A percentile compares a stretch with the other conserved stretches of the same genome.
phyloP scores from a whole-genome alignment of 2,113 vertebrate species.

The Gobiocypris rarus region DNA sequence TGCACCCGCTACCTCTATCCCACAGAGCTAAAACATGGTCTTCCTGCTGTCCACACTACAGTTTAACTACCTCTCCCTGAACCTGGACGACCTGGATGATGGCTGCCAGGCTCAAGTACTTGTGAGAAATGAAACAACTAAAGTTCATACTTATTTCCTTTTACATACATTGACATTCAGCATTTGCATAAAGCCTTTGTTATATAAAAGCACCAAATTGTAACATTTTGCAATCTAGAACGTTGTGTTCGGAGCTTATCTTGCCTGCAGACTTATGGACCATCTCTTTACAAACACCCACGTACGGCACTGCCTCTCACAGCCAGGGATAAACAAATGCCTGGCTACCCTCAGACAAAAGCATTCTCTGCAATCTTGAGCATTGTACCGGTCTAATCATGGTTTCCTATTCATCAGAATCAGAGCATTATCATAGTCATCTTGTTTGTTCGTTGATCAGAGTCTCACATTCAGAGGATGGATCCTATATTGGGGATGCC shows the following conservation, averaged over 20 bases:
- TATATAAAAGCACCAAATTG: constrained; percentile 46
- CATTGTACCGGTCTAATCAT: constrained; percentile 24
- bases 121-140: constrained; percentile 27
- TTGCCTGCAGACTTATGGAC: constrained; percentile 59
- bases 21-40: constrained; percentile 41
- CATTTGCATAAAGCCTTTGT: constrained; percentile 44
- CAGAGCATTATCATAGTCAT: constrained; percentile 34
- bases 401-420: constrained; percentile 14
- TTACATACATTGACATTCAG: constrained; percentile 46
- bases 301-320: constrained; percentile 36
- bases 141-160: constrained; percentile 40
- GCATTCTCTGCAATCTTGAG: constrained; percentile 19
- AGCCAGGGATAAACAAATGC: constrained; percentile 50
- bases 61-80: constrained; percentile 16
- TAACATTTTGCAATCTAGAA: constrained; percentile 43
- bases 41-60: constrained; percentile 47
- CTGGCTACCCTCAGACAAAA: constrained; percentile 44
- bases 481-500: constrained; percentile 13
- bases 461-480: constrained; percentile 6
- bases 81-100: constrained; percentile 28
- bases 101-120: constrained; percentile 2
- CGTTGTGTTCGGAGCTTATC: constrained; percentile 24
- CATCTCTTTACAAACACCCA: constrained; percentile 55
- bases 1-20: constrained; percentile 26
- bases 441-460: constrained; percentile 12